Evolutionary conservation across 2,888 invertebrate genomes (phyloP), one percentile per base, ranked within the genome.

Genomic region (Anorthoa munda): DNA sequence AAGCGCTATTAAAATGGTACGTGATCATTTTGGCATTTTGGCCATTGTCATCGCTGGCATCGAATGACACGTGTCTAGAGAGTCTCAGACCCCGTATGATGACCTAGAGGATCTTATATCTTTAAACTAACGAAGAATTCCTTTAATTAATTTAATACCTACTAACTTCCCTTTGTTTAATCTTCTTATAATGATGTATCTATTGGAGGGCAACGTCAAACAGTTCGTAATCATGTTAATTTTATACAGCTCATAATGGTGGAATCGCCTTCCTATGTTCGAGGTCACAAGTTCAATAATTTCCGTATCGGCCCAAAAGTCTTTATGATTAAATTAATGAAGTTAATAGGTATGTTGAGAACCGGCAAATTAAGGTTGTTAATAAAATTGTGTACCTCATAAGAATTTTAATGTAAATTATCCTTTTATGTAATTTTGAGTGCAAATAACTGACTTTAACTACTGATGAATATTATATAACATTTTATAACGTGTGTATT

Each of bases 241-340:
- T 69, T 17, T 4, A 58, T 51, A 15, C 13, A 13, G 67, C 7
- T 50, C 65, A 65, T 55, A 60, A 26, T 56, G 2, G 7, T 66
- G 4, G 23, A 66, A 56, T 21, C 66, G 56, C 15, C 21, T 66
- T 81, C 75, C 66, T 61, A 53, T 7, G 48, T 26, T 66, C 31
- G 31, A 76, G 68, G 67, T 55, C 67, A 21, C 5, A 1, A 39
- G 21, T 48, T 39, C 31, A 56, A 51, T 64, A 15, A 59, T 66
- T 76, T 81, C 81, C 77, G 76, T 51, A 51, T 76, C 21, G 17
- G 50, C 13, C 2, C 46, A 66, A 76, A 61, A 31, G 48, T 46
- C 5, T 53, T 11, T 56, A 61, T 46, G 23, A 75, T 48, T 56
- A 39, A 48, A 65, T 45, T 23, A 50, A 50, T 65, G 9, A 18